Conservation (phyloP, 1,140 invertebrate species). For the Leguminivora glycinivorella region DNA sequence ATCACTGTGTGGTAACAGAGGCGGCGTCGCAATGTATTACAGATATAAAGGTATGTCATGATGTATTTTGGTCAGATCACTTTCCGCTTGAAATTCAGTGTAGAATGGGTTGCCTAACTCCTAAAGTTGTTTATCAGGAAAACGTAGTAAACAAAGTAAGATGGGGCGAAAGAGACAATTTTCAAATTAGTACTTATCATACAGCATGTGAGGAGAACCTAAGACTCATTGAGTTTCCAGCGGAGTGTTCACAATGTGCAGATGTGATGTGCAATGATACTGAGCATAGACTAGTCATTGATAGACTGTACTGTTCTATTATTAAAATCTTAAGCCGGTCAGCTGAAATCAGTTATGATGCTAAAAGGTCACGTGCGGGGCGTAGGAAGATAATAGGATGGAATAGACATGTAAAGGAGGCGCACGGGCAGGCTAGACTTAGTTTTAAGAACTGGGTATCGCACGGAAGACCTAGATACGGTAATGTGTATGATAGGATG, state of each 20-base stretch:
- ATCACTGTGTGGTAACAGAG: too few relatives aligned
- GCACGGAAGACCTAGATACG: background rate
- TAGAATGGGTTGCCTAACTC: too few relatives aligned
- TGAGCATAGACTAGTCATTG: background rate
- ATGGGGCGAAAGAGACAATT: background rate
- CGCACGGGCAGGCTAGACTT: background rate
- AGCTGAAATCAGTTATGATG: background rate
- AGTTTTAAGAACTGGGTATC: background rate
- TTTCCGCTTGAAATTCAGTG: too few relatives aligned
- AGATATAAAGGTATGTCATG: too few relatives aligned
- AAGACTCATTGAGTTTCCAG: background rate
- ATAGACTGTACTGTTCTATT: background rate
- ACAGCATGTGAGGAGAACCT: background rate
- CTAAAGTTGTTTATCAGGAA: too few relatives aligned
- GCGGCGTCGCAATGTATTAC: too few relatives aligned
- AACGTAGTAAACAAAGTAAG: too few relatives aligned
- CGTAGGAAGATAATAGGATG: background rate
- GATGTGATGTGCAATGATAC: background rate
- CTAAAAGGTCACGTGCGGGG: background rate
- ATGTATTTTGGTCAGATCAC: too few relatives aligned
- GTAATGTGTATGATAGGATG: background rate
- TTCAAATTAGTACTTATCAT: background rate
- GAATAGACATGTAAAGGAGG: background rate
- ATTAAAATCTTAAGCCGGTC: background rate
- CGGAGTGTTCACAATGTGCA: background rate